Conservation (phyloP, 2,888 invertebrate genomes). For the Apantesis nais region DNA sequence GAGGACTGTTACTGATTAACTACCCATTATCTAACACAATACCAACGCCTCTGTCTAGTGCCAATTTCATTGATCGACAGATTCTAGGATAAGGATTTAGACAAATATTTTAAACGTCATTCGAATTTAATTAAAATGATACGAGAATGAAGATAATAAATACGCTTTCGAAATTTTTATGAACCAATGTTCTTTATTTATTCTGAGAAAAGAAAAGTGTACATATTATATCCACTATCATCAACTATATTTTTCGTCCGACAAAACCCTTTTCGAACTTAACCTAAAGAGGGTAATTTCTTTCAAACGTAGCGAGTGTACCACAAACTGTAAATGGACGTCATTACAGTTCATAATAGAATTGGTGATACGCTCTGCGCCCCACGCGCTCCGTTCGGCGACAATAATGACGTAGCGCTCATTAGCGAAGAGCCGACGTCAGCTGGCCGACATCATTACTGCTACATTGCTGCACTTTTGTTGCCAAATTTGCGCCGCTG, state of each 20-base stretch:
- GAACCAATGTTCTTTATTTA: neutral
- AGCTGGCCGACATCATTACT: slow-evolving; percentile 12
- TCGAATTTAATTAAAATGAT: too few relatives aligned
- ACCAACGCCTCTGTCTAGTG: neutral
- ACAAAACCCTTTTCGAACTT: too few relatives aligned
- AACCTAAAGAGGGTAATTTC: too few relatives aligned
- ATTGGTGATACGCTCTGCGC: slow-evolving; percentile 9
- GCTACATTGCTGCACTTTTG: slow-evolving; percentile 7
- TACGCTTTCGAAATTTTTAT: too few relatives aligned
- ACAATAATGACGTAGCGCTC: slow-evolving; percentile 6
- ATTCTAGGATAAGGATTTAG: neutral
- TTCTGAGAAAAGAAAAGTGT: neutral
- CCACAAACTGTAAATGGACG: slow-evolving; percentile 23
- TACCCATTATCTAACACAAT: neutral
- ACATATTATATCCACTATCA: too few relatives aligned
- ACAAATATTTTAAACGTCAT: neutral
- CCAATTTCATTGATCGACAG: neutral
- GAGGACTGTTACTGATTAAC: neutral
- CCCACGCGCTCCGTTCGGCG: neutral
- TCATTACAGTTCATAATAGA: slow-evolving; percentile 25
- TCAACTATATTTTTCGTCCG: too few relatives aligned
- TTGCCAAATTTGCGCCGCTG: slow-evolving; percentile 15
- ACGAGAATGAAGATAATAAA: too few relatives aligned
- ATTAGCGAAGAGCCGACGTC: slow-evolving; percentile 5
- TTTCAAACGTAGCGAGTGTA: slow-evolving; percentile 8